These are phyloP conservation scores for Biston betularia DNA, from an alignment of 2,888 invertebrate species.

Conservation along the genomic window DNA sequence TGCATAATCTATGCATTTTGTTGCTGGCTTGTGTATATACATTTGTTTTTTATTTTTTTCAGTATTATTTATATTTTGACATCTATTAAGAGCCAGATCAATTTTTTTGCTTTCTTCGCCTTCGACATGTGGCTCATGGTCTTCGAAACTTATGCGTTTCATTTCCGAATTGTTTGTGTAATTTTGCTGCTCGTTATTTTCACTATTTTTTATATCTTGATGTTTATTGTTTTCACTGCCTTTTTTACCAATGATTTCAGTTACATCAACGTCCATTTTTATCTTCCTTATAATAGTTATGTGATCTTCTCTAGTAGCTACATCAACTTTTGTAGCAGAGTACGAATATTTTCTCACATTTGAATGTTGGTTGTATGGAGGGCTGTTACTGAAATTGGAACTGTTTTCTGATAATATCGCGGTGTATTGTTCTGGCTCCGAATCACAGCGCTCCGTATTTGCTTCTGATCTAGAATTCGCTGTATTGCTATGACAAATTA, in stretches of 20 bases:
- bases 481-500: neutral
- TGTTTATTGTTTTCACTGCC: constrained; percentile 13
- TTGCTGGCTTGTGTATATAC: neutral
- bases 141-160: neutral
- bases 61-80: neutral
- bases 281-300: constrained; percentile 63
- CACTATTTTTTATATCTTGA: constrained; percentile 4
- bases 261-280: constrained; percentile 69
- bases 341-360: constrained; percentile 58
- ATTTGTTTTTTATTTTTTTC: neutral
- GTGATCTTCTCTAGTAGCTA: constrained; percentile 56
- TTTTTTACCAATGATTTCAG: constrained; percentile 53
- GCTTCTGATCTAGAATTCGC: neutral
- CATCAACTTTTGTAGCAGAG: constrained; percentile 59
- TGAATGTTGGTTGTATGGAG: constrained; percentile 22
- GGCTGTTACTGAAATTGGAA: neutral
- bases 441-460: neutral
- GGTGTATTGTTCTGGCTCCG: neutral
- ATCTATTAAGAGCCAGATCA: neutral
- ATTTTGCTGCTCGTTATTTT: constrained; percentile 1
- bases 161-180: neutral
- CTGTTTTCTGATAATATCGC: neutral
- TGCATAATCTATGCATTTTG: constrained; percentile 8
- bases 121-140: neutral
- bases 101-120: neutral